Conservation (phyloP, 1,140 invertebrate genomes). For the Diploscapter pachys region DNA sequence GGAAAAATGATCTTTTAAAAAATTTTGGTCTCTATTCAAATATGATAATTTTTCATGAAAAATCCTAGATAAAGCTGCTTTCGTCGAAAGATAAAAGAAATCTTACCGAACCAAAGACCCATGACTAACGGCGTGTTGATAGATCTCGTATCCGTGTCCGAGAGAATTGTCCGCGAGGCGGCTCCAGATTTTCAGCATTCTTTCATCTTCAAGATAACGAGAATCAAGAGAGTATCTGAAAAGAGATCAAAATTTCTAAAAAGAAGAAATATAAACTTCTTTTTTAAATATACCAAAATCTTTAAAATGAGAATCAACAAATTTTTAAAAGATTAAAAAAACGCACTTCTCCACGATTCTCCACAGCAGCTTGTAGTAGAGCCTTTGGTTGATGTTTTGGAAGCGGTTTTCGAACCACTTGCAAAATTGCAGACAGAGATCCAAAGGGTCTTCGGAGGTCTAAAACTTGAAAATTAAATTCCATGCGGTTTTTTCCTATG, state of each 20-base stretch:
- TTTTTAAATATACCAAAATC: not conserved
- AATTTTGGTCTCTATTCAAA: not conserved
- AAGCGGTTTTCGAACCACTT: conserved; percentile 15
- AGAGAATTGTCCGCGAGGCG: conserved; percentile 30
- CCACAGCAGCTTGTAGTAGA: conserved; percentile 19
- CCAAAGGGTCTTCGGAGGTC: not conserved
- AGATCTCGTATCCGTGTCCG: conserved; percentile 26
- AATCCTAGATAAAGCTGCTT: not conserved
- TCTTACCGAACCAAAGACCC: conserved; percentile 17
- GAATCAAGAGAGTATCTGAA: conserved; percentile 6
- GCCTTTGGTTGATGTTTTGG: conserved; percentile 7
- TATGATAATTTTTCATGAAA: not conserved
- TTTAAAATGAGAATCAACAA: not conserved
- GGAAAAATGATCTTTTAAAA: not conserved
- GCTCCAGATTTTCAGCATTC: conserved; percentile 34
- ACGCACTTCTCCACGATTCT: conserved; percentile 15
- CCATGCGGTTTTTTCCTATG: too few relatives aligned
- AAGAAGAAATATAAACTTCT: not conserved
- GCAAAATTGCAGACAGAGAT: conserved; percentile 9
- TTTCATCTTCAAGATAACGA: conserved; percentile 19
- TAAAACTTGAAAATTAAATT: not conserved
- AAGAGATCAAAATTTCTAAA: not conserved
- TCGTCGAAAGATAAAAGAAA: not conserved
- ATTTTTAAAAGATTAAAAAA: not conserved
- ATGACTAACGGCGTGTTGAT: conserved; percentile 19